Base-by-base conservation (phyloP, 2,797 vertebrate species). In the Semaprochilodus insignis region DNA sequence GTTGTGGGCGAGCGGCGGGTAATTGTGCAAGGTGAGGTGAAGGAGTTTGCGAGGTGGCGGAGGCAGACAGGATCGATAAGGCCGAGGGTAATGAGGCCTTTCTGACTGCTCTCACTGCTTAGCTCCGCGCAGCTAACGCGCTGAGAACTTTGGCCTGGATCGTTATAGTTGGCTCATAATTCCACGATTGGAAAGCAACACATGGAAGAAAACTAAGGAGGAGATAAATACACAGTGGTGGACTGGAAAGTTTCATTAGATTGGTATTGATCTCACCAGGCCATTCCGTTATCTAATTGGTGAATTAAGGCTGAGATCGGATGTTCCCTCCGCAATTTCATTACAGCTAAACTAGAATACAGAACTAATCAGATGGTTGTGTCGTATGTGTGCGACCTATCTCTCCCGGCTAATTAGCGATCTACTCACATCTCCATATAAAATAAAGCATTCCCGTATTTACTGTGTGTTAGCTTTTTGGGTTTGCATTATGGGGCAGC, bases 21-120 rank as follows among this genome's bases (percentile, higher is more conserved):
- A 86, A 87, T 87, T 85, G 72, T 55, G 54, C 85, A 88, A 89
- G 89, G 89, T 86, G 87, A 89, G 79, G 81, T 57, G 73, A 89
- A 85, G 65, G 81, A 85, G 83, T 76, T 82, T 74, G 65, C 36
- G 66, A 77, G 82, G 67, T 77, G 77, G 70, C 40, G 55, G 83
- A 87, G 69, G 63, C 77, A 85, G 84, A 84, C 78, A 15, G 48
- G 85, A 86, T 88, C 87, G 54, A 88, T 88, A 78, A 72, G 51
- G 16, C 52, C 77, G 13, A 27, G 80, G 70, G 81, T 82, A 75
- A 86, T 81, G 59, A 85, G 80, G 79, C 36, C 77, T 81, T 59
- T 75, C 48, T 65, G 52, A 54, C 76, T 52, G 57, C 48, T 40
- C 62, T 25, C 10, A 63, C 36, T 78, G 57, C 69, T 59, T 66